Evolutionary conservation across 2,888 invertebrate species (phyloP), one percentile per base, ranked within the genome.

Genomic region (Epistrophella euchroma): DNA sequence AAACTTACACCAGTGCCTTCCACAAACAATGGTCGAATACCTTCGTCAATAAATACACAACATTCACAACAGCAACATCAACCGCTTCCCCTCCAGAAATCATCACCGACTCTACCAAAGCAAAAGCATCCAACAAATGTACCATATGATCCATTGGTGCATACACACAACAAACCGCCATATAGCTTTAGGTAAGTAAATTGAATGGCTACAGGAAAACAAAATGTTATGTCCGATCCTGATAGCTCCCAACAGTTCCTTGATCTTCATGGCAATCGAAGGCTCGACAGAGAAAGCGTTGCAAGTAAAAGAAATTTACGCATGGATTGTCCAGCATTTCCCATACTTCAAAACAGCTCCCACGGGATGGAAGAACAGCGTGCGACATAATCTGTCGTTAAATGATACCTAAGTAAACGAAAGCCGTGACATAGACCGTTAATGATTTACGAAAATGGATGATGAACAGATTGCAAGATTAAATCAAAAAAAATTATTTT

Each of bases 301-400:
- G 89, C 98, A 98, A 0, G 98, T 98, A 3, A 98, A 98, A 92
- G 98, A 98, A 93, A 98, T 98, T 90, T 98, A 98, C 92, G 96
- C 97, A 32, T 98, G 98, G 98, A 98, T 98, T 88, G 94, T 98
- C 77, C 95, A 96, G 88, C 97, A 98, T 92, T 98, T 98, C 93
- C 98, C 98, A 0, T 98, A 98, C 93, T 98, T 98, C 93, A 98
- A 98, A 93, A 98, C 98, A 3, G 99, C 99, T 25, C 98, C 99
- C 32, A 98, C 97, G 91, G 99, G 99, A 25, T 99, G 99, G 99
- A 99, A 99, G 93, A 99, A 99, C 92, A 99, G 99, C 11, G 99
- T 99, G 1, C 94, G 99, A 89, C 99, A 99, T 92, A 99, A 99
- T 93, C 94, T 99, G 88, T 98, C 98, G 94, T 93, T 98, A 88